Base-by-base conservation (phyloP, 1,140 invertebrate species). In the Cydia pomonella region DNA sequence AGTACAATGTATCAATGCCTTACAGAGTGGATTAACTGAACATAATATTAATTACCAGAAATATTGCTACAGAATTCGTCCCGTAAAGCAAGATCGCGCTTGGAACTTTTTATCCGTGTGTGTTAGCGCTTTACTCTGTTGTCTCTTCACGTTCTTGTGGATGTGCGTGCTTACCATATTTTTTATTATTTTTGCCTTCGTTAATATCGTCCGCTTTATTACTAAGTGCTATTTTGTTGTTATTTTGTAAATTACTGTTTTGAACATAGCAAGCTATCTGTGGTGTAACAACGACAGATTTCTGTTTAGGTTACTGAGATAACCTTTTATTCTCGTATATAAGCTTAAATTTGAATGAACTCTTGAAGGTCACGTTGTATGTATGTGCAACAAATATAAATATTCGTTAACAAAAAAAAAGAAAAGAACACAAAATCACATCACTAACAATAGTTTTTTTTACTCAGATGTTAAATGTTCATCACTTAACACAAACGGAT, bases 171-270 rank as follows among this genome's bases (percentile, higher is more conserved):
- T 79, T 74, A 66, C 75, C 71, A 63, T 59, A 38, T 83, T 79
- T 87, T 82, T 80, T 85, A 79, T 74, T 84, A 81, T 80, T 85
- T 87, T 87, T 84, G 82, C 78, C 63, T 82, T 79, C 78, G 79
- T 77, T 80, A 81, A 85, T 84, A 84, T 82, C 81, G 73, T 82
- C 77, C 80, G 75, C 72, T 83, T 86, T 80, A 80, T 79, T 81
- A 71, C 75, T 78, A 76, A 73, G 71, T 29, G 47, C 75, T 33
- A 72, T 66, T 33, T 33, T 69, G 64, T 33, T 29, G 63, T 41
- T 69, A 69, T 69, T 69, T 38, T 69, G 27, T 41, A 69, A 69
- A 69, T 69, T 69, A 10, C 7, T 12, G 18, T 38, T 69, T 33
- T 12, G 16, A 69, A 33, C 16, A 18, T 33, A 13, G 29, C 29